Percentiles rank a stretch among this genome's conserved stretches.
Evolutionary conservation across 2,797 vertebrate genomes (phyloP).

Genomic region (Octomys mimax): DNA sequence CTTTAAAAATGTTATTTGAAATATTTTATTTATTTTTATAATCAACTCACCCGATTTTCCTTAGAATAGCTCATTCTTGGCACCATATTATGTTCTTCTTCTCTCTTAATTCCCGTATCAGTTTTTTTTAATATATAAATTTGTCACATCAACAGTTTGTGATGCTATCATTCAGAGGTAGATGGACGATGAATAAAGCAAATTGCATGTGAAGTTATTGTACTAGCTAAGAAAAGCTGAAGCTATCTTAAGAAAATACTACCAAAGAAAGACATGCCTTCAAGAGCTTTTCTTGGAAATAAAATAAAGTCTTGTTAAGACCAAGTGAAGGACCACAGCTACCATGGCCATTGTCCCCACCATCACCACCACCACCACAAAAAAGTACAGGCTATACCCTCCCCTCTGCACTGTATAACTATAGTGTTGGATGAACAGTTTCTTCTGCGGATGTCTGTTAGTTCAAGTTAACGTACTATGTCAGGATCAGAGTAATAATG

Average conservation of each 20-base stretch:
- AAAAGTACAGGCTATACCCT: background rate
- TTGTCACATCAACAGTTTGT: background rate
- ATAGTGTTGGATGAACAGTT: background rate
- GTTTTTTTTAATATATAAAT: constrained; percentile 51
- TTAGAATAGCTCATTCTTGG: background rate
- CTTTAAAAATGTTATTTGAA: constrained; percentile 63
- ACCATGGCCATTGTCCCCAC: background rate
- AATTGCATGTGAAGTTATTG: background rate
- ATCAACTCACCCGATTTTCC: background rate
- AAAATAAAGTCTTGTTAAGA: background rate
- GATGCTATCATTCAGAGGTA: background rate
- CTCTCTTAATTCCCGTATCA: constrained; percentile 41
- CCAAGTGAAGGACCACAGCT: background rate
- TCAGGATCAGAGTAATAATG: background rate
- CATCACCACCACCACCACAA: background rate
- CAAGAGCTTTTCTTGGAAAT: background rate
- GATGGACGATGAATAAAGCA: background rate
- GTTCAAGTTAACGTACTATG: background rate
- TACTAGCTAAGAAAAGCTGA: background rate
- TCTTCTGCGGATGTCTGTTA: background rate
- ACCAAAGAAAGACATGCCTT: background rate
- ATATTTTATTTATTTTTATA: constrained; percentile 70
- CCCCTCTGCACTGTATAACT: background rate
- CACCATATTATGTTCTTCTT: constrained; percentile 37
- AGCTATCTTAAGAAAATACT: background rate